Conservation (phyloP, 2,888 invertebrate species). For the Busseola fusca region DNA sequence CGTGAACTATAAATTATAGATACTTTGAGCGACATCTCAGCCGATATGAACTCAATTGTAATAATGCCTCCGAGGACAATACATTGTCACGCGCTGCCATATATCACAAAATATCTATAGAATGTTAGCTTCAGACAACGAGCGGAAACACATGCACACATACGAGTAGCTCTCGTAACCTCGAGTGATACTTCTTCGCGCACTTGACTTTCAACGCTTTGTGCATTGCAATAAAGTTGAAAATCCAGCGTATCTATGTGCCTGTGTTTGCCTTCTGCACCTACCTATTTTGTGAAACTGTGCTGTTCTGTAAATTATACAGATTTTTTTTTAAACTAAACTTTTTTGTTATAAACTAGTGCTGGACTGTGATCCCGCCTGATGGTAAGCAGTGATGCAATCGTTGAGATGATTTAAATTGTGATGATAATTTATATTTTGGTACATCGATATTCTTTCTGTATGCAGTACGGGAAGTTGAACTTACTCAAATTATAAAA, state of each 20-base stretch:
- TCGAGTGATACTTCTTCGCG: background rate
- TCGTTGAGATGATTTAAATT: background rate
- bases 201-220: background rate
- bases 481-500: background rate
- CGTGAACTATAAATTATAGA: background rate
- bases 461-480: background rate
- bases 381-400: no score
- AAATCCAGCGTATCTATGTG: background rate
- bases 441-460: background rate
- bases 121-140: background rate
- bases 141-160: background rate
- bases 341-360: no score
- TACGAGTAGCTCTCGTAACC: background rate
- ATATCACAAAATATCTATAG: background rate
- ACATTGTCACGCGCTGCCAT: slow-evolving; percentile 1
- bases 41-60: slow-evolving; percentile 18
- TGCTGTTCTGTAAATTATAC: slow-evolving; percentile 1
- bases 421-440: background rate
- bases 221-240: background rate
- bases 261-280: background rate
- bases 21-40: background rate
- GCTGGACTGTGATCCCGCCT: no score
- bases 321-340: no score
- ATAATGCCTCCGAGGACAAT: slow-evolving; percentile 1
- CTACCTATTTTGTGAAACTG: background rate